Evolutionary conservation across 2,888 invertebrate genomes (phyloP).

Genomic region (Drosophila pegasa): DNA sequence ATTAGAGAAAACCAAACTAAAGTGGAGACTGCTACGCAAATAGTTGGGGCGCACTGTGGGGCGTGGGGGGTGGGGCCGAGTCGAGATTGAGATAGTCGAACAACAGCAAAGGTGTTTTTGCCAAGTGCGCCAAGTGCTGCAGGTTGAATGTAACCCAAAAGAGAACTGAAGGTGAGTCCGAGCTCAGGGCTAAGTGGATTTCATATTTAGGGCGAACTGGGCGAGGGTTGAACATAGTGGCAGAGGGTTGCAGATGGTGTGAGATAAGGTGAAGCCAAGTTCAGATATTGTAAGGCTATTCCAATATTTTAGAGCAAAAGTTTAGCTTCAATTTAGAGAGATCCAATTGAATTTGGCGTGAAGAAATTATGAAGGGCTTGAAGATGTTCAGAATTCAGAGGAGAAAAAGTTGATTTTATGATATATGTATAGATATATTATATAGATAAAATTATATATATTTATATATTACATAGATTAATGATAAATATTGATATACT

Average conservation of each 20-base stretch:
- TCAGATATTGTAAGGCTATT: slow-evolving; percentile 1
- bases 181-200: slow-evolving; percentile 3
- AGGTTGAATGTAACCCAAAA: slow-evolving; percentile 32
- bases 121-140: slow-evolving; percentile 42
- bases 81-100: slow-evolving; percentile 14
- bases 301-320: not conserved
- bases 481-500: too few relatives aligned
- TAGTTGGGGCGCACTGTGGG: slow-evolving; percentile 9
- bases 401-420: too few relatives aligned
- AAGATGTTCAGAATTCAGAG: not conserved
- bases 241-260: not conserved
- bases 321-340: not conserved
- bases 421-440: too few relatives aligned
- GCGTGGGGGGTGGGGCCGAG: not conserved
- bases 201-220: slow-evolving; percentile 1
- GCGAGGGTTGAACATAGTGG: not conserved
- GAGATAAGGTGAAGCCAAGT: not conserved
- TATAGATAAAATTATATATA: too few relatives aligned
- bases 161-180: slow-evolving; percentile 18
- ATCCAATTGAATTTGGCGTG: not conserved
- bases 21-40: slow-evolving; percentile 30
- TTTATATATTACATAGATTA: too few relatives aligned
- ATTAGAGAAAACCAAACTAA: slow-evolving; percentile 39
- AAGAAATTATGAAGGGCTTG: not conserved
- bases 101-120: slow-evolving; percentile 24